These are phyloP conservation scores for Taxidea taxus DNA, from an alignment of 2,113 vertebrate genomes.

Conservation along the genomic window DNA sequence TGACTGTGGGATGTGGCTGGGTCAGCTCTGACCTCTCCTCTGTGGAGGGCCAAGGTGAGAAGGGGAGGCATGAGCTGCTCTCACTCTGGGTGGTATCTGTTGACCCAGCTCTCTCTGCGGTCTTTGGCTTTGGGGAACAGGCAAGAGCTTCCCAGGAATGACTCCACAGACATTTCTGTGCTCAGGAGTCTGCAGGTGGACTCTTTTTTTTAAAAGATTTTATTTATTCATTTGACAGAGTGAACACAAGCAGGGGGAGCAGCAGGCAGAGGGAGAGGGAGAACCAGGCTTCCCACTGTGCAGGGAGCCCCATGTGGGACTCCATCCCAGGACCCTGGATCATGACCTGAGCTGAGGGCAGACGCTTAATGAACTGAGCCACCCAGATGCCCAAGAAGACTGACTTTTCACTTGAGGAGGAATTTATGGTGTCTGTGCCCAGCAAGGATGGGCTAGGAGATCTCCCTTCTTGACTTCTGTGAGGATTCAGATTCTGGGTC, in stretches of 20 bases:
- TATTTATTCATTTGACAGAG: too few relatives aligned
- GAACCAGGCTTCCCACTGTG: too few relatives aligned
- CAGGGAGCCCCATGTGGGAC: too few relatives aligned
- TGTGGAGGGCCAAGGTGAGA: background rate
- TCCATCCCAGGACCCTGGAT: too few relatives aligned
- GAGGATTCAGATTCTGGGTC: background rate
- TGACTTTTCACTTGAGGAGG: background rate
- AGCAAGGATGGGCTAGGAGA: background rate
- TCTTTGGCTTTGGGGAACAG: background rate
- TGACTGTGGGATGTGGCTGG: too few relatives aligned
- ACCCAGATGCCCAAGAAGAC: background rate
- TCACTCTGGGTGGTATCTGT: background rate
- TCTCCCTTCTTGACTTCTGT: accelerated
- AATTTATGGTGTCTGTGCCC: background rate
- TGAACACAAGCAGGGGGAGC: too few relatives aligned
- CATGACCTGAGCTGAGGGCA: too few relatives aligned
- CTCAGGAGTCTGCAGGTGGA: background rate
- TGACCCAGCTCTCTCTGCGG: background rate
- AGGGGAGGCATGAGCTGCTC: background rate
- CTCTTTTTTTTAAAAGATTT: too few relatives aligned
- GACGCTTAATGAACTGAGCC: too few relatives aligned
- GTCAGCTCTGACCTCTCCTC: background rate
- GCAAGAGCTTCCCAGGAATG: background rate
- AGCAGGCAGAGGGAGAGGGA: too few relatives aligned
- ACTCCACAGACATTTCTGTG: background rate